phyloP scores from a whole-genome alignment of 2,888 invertebrate genomes.

The Lasioglossum vierecki region DNA sequence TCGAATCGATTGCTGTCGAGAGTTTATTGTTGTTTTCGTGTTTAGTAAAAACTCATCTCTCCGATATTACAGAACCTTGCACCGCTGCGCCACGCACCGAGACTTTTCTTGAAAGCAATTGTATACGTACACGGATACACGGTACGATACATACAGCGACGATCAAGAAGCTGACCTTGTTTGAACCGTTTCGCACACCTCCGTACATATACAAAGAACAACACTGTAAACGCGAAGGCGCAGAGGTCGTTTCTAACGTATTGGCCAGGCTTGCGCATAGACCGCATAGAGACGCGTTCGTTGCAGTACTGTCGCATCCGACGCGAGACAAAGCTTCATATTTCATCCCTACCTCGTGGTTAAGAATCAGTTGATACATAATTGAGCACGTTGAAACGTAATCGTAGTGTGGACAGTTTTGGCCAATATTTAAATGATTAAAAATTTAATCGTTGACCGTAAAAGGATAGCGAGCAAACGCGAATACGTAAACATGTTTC shows the following conservation, averaged over 20 bases:
- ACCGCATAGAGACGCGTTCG: background rate
- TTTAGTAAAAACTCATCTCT: background rate
- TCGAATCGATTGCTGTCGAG: background rate
- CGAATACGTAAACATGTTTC: background rate
- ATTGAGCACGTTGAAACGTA: conserved; percentile 2
- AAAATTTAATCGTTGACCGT: no score
- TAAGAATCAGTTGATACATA: conserved; percentile 21
- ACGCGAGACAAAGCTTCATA: conserved; percentile 39
- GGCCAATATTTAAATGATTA: no score
- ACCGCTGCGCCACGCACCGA: background rate
- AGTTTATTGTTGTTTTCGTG: background rate
- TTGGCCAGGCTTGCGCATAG: background rate
- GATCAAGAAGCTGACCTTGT: background rate
- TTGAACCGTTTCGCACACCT: background rate
- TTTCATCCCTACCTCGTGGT: conserved; percentile 31
- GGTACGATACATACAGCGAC: background rate
- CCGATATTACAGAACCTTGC: background rate
- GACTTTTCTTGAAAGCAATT: background rate
- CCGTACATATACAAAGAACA: background rate
- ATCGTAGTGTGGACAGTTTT: no score
- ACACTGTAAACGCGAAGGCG: background rate
- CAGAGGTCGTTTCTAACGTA: conserved; percentile 1
- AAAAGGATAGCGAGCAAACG: background rate
- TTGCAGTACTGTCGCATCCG: conserved; percentile 30
- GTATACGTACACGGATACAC: background rate